Evolutionary conservation across 2,888 invertebrate species (phyloP), one percentile per base, ranked within the genome.

Genomic region (Caenorhabditis sulstoni): DNA sequence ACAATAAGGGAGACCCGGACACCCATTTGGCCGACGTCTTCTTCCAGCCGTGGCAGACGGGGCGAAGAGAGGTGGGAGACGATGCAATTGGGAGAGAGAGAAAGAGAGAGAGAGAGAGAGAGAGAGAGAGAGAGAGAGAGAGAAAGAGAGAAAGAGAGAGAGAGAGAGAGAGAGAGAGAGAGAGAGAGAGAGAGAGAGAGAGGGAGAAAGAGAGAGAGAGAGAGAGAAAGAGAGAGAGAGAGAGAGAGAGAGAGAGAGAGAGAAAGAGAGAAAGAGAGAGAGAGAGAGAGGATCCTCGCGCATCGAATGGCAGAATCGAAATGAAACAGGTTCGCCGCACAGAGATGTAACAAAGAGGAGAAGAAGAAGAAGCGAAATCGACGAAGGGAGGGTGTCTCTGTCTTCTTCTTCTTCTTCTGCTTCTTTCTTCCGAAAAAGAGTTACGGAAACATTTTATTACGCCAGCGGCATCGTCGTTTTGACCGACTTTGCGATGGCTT

Each of bases 261-360:
- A n/a, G n/a, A n/a, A n/a, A n/a, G n/a, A n/a, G n/a, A n/a, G n/a
- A n/a, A n/a, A n/a, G n/a, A n/a, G n/a, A n/a, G n/a, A n/a, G n/a
- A n/a, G n/a, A n/a, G n/a, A n/a, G 23, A 52, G 29, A 23, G 53
- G 53, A 53, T 53, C 53, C 53, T 53, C 37, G 53, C 53, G 53
- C 37, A 53, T 53, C 53, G 41, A 57, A 41, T 58, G 58, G 39
- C 58, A 58, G 44, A 58, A 45, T 45, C n/a, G 58, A 45, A 58
- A 53, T 61, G 58, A 70, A 53, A 66, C 66, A 66, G 66, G 66
- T 66, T 66, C 44, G 45, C 11, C 11, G 11, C 11, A 11, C 12
- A 41, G 11, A 45, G 49, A 62, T 70, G 70, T 70, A 70, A 70
- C 70, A 70, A 61, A 70, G 53, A 61, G 29, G 55, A 65, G 23